Evolutionary conservation across 1,140 invertebrate genomes (phyloP).

Genomic region (Lerema accius): DNA sequence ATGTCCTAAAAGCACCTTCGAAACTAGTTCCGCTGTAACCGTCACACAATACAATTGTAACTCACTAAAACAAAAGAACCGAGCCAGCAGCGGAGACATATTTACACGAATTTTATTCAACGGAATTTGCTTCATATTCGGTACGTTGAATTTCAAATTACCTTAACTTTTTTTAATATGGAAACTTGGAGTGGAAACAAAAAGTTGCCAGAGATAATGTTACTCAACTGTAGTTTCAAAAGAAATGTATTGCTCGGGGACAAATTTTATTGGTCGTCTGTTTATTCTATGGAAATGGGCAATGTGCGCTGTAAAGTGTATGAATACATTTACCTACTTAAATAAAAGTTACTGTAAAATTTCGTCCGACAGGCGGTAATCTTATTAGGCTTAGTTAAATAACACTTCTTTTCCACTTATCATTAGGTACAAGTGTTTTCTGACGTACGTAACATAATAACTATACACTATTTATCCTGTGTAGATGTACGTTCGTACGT

Average conservation of each 20-base stretch:
- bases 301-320: too few species aligned
- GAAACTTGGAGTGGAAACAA: background rate
- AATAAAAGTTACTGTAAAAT: too few species aligned
- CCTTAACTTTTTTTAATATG: constrained; percentile 2
- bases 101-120: constrained; percentile 15
- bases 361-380: too few species aligned
- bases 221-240: background rate
- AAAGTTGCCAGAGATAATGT: background rate
- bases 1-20: constrained; percentile 5
- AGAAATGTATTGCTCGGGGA: background rate
- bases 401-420: too few species aligned
- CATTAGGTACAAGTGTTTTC: too few species aligned
- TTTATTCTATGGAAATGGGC: background rate
- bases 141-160: constrained; percentile 4
- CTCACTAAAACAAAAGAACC: constrained; percentile 4
- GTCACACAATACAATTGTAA: constrained; percentile 12
- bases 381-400: too few species aligned
- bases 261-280: background rate
- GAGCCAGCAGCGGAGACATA: background rate
- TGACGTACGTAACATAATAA: too few species aligned
- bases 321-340: too few species aligned
- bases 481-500: too few species aligned
- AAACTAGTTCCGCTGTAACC: constrained; percentile 3
- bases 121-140: constrained; percentile 13
- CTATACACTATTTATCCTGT: too few species aligned